Conservation (phyloP, 2,113 vertebrate species). For the Carassius carassius region DNA sequence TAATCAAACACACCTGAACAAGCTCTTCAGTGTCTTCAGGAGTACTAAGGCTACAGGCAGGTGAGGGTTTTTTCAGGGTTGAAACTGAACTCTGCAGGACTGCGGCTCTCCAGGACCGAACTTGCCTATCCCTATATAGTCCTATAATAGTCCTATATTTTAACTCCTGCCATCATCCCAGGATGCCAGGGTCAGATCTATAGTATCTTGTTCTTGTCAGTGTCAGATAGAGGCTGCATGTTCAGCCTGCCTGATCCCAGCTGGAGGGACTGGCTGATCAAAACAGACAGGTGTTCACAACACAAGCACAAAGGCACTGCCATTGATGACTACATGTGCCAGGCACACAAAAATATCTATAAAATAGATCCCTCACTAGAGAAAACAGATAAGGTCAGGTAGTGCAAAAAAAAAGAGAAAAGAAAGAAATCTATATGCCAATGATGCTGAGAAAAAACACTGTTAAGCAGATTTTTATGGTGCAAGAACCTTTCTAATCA, state of each 20-base stretch:
- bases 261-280: conserved; percentile 73
- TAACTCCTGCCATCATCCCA: conserved; percentile 53
- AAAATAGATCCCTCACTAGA: conserved; percentile 73
- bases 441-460: conserved; percentile 60
- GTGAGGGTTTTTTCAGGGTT: too few species aligned
- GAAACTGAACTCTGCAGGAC: too few species aligned
- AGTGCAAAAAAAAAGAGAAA: conserved; percentile 56
- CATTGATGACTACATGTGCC: conserved; percentile 73
- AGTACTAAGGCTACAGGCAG: too few species aligned
- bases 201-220: conserved; percentile 72
- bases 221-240: conserved; percentile 68
- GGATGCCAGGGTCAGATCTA: conserved; percentile 65
- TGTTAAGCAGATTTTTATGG: conserved; percentile 61
- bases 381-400: conserved; percentile 71
- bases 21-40: too few species aligned
- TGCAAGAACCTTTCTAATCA: conserved; percentile 7
- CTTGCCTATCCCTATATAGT: too few species aligned
- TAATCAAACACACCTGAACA: too few species aligned
- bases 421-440: conserved; percentile 64
- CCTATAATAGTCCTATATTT: conserved; percentile 46
- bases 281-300: conserved; percentile 75
- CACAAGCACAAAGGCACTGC: conserved; percentile 73
- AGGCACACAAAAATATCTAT: conserved; percentile 75
- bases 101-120: too few species aligned
- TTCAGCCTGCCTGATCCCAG: conserved; percentile 69